Evolutionary conservation across 2,797 vertebrate species (phyloP), one percentile per base, ranked within the genome.

Genomic region (Enteromius fasciolatus): DNA sequence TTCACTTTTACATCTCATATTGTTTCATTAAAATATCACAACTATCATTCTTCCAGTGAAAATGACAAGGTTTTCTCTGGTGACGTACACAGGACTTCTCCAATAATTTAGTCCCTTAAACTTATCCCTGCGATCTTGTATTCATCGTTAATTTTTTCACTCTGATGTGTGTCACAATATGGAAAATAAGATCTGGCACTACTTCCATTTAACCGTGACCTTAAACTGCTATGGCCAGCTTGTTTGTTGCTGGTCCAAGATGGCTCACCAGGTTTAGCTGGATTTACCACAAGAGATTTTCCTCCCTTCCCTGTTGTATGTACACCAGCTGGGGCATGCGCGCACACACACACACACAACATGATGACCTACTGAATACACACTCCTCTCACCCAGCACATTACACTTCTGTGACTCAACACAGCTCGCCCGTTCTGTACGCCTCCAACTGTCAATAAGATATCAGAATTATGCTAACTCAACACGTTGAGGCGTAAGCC

Each of bases 291-390:
- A 67, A 63, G n/a, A 63, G 59, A 46, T 83, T 70, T 39, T 59
- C 57, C 15, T 46, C 46, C 33, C 18, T 46, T 23, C 17, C 25
- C 73, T 77, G 79, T 76, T 72, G 83, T 64, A 57, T 76, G 75
- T 69, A 52, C 68, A 84, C 67, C 85, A 89, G 76, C 85, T 87
- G 83, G 85, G 57, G 70, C 50, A 82, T 64, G 23, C 41, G 50
- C 64, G 64, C 57, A 85, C 46, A 80, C 78, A 64, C 28, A 77
- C 57, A 61, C 36, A 39, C 5, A 48, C 4, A 39, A 85, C 72
- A 81, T 9, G 64, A 33, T 79, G 18, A 68, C 54, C 46, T 59
- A 46, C 36, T 80, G 28, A 76, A 50, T 50, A 41, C 78, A 69
- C 48, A 10, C 28, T 33, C 70, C 68, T 68, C 76, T 73, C 10